Percentiles rank a stretch among this genome's conserved stretches.
Conservation (phyloP, 1,140 invertebrate species). For the Telenomus remus region DNA sequence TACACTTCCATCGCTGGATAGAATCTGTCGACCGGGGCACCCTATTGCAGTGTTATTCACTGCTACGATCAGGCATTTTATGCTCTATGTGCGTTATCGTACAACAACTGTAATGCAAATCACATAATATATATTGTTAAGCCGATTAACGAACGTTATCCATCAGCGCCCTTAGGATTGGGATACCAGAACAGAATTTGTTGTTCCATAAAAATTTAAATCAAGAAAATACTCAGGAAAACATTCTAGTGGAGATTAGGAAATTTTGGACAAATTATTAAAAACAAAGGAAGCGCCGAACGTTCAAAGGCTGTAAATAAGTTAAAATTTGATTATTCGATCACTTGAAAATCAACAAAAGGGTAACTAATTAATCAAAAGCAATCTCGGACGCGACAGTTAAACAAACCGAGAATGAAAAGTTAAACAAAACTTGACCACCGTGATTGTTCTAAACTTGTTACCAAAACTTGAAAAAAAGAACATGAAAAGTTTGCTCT, state of each 20-base stretch:
- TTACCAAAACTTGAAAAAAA: background rate
- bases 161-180: conserved; percentile 60
- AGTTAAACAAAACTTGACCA: background rate
- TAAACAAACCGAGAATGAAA: background rate
- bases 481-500: too few species aligned
- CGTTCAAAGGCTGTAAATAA: conserved; percentile 70
- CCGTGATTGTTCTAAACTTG: background rate
- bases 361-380: conserved; percentile 8
- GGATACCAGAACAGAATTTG: background rate
- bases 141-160: conserved; percentile 68
- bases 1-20: conserved; percentile 75
- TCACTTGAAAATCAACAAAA: conserved; percentile 50
- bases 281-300: conserved; percentile 58
- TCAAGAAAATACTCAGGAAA: background rate
- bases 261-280: background rate
- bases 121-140: conserved; percentile 74
- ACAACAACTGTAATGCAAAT: conserved; percentile 75
- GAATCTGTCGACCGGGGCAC: conserved; percentile 72
- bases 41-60: conserved; percentile 74
- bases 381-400: conserved; percentile 6
- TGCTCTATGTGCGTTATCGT: conserved; percentile 72
- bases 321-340: conserved; percentile 68
- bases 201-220: too few species aligned
- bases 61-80: conserved; percentile 73
- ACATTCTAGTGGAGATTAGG: background rate